These are phyloP conservation scores for Pomacea canaliculata DNA, from an alignment of 2,888 invertebrate species.

Conservation along the genomic window DNA sequence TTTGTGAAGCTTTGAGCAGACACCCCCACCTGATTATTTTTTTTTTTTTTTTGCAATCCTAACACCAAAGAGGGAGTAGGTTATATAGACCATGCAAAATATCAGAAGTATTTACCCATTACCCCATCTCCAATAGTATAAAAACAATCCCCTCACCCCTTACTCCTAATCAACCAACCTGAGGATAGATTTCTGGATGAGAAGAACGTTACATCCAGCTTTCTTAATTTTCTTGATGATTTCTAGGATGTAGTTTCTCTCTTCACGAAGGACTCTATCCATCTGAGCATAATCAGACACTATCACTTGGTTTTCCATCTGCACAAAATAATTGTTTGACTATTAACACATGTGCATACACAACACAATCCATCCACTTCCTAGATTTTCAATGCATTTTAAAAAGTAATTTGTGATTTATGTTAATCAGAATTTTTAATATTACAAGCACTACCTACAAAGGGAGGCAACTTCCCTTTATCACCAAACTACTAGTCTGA, in stretches of 20 bases:
- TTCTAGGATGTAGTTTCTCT: slow-evolving; percentile 96
- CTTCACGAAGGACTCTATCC: slow-evolving; percentile 98
- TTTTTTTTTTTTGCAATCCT: too few species aligned
- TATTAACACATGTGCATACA: not conserved
- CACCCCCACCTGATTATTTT: too few species aligned
- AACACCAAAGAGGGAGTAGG: too few species aligned
- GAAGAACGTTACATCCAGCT: slow-evolving; percentile 95
- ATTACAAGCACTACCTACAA: not conserved
- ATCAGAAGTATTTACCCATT: too few species aligned
- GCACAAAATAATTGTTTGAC: slow-evolving; percentile 19
- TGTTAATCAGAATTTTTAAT: too few species aligned
- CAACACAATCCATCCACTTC: not conserved
- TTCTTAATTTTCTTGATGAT: slow-evolving; percentile 99
- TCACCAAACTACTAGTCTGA: not conserved
- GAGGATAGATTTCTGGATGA: slow-evolving; percentile 87
- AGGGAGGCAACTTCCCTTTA: not conserved
- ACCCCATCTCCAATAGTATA: too few species aligned
- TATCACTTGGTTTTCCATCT: slow-evolving; percentile 75
- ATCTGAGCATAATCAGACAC: slow-evolving; percentile 99
- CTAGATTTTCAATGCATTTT: not conserved
- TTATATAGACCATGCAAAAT: too few species aligned
- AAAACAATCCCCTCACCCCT: too few species aligned
- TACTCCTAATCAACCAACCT: slow-evolving; percentile 72
- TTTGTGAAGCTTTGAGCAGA: too few species aligned
- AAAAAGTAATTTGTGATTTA: too few species aligned